Evolutionary conservation across 2,113 vertebrate species (phyloP), one percentile per base, ranked within the genome.

Genomic region (Galbula dea): DNA sequence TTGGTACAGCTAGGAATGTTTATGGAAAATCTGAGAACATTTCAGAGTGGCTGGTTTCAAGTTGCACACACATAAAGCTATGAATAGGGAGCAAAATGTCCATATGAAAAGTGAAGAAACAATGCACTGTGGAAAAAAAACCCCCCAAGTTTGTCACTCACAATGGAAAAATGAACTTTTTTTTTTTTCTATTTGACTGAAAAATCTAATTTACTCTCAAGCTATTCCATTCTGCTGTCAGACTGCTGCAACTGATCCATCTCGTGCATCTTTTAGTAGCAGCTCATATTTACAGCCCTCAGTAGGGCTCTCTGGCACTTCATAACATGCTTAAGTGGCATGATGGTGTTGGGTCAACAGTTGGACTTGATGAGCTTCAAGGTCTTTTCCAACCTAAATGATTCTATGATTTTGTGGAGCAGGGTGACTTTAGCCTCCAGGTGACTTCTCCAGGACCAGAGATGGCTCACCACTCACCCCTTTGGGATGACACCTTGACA

Each of bases 21-120:
- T 95, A 94, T 85, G 95, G 93, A 95, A 96, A 95, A 95, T 80
- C 58, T 84, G 93, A 95, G 82, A 87, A 90, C 85, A 84, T 84
- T 88, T 90, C 73, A 48, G 86, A 94, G 66, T 12, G 46, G 11
- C 54, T 86, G 88, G 86, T 93, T 94, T 95, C 66, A 32, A 85
- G 90, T 84, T 88, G 90, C 93, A 85, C 59, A 73, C 90, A 61
- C 10, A 49, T 65, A 86, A 78, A 71, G 30, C 71, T 86, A 92
- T 89, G 94, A 96, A 94, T 39, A 96, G 81, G 22, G 49, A 12
- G 8, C 30, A 39, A 76, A 90, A 90, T 0, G n/a, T 11, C 9
- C 2, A 14, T 10, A 78, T 27, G 51, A 74, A 61, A 85, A 83
- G 66, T 11, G 13, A 75, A 89, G 58, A 90, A 90, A 62, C 18